Percentiles rank a stretch among this genome's conserved stretches.
Conservation (phyloP, 92 coral and sea anemone species). For the Actinostola sp. region DNA sequence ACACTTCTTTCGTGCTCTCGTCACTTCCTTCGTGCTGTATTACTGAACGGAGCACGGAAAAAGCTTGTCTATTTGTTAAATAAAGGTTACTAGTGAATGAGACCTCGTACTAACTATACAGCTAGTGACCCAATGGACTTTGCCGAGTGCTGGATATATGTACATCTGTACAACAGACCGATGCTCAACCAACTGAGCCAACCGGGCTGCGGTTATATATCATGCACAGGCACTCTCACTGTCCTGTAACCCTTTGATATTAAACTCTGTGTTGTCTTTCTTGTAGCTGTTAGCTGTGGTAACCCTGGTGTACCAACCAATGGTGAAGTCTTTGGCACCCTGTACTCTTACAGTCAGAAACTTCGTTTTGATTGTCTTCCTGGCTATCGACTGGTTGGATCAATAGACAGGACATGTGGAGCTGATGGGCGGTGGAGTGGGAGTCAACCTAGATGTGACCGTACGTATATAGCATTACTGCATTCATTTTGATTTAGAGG, state of each 20-base stretch:
- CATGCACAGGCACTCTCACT: not conserved
- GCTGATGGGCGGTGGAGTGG: conserved; percentile 82
- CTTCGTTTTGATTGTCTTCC: conserved; percentile 69
- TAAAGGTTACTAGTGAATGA: too few relatives aligned
- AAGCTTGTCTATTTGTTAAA: too few relatives aligned
- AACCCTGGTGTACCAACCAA: conserved; percentile 89
- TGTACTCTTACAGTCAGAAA: conserved; percentile 68
- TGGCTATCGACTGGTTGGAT: conserved; percentile 79
- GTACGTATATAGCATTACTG: conserved; percentile 51
- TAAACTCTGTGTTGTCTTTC: not conserved
- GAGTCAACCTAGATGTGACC: conserved; percentile 65
- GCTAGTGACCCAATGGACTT: too few relatives aligned
- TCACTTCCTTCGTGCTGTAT: too few relatives aligned
- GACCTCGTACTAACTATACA: too few relatives aligned
- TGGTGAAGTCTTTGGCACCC: conserved; percentile 68
- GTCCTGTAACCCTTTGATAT: too few relatives aligned
- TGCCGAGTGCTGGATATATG: too few relatives aligned
- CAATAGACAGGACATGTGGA: conserved; percentile 62
- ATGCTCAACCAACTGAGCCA: too few relatives aligned
- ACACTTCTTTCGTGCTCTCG: too few relatives aligned
- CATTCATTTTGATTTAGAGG: not conserved
- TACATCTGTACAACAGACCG: too few relatives aligned
- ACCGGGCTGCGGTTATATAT: not conserved
- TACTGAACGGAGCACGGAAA: too few relatives aligned
- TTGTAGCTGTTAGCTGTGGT: conserved; percentile 74